Evolutionary conservation across 1,140 invertebrate genomes (phyloP).

Genomic region (Platyscapa corneri): DNA sequence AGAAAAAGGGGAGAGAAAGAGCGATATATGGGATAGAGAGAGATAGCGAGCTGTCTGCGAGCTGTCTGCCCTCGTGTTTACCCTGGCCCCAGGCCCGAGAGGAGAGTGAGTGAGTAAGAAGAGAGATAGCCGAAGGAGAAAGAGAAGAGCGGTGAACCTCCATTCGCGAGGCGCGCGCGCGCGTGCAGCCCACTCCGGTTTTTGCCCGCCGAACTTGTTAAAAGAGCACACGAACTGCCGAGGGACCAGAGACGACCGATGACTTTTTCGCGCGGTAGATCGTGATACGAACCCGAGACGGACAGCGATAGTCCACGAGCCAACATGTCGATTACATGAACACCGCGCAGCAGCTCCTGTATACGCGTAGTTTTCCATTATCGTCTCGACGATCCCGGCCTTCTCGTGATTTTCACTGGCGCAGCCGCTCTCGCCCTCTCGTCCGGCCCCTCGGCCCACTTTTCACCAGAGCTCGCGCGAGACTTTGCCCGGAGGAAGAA

Average conservation of each 20-base stretch:
- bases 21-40: not conserved
- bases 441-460: not conserved
- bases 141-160: constrained; percentile 40
- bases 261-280: constrained; percentile 53
- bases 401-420: not conserved
- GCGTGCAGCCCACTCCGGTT: constrained; percentile 52
- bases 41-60: constrained; percentile 51
- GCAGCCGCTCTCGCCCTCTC: not conserved
- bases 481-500: not conserved
- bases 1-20: constrained; percentile 27
- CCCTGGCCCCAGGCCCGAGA: constrained; percentile 43
- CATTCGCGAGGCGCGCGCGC: constrained; percentile 28
- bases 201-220: constrained; percentile 53
- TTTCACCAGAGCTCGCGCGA: not conserved
- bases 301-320: not conserved
- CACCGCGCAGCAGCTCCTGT: not conserved
- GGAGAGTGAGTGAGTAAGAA: constrained; percentile 37
- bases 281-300: constrained; percentile 10
- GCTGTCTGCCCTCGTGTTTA: constrained; percentile 54
- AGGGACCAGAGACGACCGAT: constrained; percentile 53
- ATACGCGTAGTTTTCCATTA: not conserved
- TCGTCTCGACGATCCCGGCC: not conserved
- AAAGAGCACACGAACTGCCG: constrained; percentile 51
- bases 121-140: constrained; percentile 36
- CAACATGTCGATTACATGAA: constrained; percentile 45